Conservation (phyloP, 2,113 vertebrate species). For the Crotophaga sulcirostris region DNA sequence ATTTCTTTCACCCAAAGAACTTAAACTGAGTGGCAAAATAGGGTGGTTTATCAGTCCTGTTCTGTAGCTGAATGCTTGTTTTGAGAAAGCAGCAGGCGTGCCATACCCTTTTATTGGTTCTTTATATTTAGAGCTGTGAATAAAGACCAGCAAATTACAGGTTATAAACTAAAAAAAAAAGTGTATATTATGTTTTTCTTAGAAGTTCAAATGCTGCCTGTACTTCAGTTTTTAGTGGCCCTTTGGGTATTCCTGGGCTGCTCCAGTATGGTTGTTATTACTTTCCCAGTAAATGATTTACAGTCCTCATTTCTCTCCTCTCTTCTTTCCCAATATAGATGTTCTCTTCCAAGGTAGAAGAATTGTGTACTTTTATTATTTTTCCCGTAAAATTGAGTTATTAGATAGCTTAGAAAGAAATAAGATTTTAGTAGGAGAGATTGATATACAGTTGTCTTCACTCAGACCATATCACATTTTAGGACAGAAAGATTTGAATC, state of each 20-base stretch:
- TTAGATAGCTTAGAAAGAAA: constrained; percentile 6
- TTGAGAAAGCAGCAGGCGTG: background rate
- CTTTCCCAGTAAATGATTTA: background rate
- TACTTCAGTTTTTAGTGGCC: background rate
- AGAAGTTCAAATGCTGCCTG: background rate
- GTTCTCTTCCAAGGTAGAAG: constrained; percentile 25
- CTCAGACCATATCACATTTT: background rate
- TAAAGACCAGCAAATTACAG: constrained; percentile 12
- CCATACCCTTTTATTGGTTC: background rate
- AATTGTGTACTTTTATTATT: background rate
- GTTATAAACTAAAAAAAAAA: background rate
- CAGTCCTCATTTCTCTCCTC: background rate
- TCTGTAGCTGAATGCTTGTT: background rate
- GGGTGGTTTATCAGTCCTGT: background rate
- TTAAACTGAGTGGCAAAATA: background rate
- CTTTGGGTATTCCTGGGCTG: background rate
- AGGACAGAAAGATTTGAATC: background rate
- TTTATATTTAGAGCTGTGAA: background rate
- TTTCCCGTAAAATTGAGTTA: constrained; percentile 30
- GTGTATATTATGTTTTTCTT: background rate
- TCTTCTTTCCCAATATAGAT: background rate
- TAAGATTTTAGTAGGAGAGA: constrained; percentile 6
- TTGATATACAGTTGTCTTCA: background rate
- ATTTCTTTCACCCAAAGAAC: background rate
- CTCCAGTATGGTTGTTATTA: background rate